These are phyloP conservation scores for Drosophila multiciliata DNA, from an alignment of 2,888 invertebrate genomes.

Conservation along the genomic window DNA sequence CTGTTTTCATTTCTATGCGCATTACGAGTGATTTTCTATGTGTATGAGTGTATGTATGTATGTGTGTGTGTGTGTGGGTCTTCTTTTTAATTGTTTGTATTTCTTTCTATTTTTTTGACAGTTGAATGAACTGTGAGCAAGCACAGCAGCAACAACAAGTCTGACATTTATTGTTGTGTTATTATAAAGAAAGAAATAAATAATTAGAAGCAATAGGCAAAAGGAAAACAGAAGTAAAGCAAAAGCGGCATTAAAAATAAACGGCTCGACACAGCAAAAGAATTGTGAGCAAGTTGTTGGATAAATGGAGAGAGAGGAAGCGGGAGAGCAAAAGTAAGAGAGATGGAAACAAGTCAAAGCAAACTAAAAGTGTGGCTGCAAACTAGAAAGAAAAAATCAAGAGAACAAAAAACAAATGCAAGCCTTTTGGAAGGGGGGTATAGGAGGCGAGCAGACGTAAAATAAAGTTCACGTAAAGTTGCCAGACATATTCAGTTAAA, in stretches of 20 bases:
- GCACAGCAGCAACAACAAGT: slow-evolving; percentile 15
- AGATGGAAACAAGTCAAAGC: slow-evolving; percentile 11
- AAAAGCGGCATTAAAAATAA: slow-evolving; percentile 38
- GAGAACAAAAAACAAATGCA: slow-evolving; percentile 39
- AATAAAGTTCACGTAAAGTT: slow-evolving; percentile 54
- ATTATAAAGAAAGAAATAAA: slow-evolving; percentile 38
- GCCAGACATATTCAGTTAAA: slow-evolving; percentile 23
- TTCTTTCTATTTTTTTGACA: slow-evolving; percentile 72
- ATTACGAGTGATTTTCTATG: slow-evolving; percentile 34
- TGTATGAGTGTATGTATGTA: slow-evolving; percentile 21
- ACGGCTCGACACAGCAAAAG: slow-evolving; percentile 14
- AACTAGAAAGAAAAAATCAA: slow-evolving; percentile 39
- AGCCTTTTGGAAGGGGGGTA: slow-evolving; percentile 18
- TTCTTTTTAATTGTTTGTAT: slow-evolving; percentile 36
- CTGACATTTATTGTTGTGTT: slow-evolving; percentile 35
- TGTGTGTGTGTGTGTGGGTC: not conserved
- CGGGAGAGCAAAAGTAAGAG: slow-evolving; percentile 8
- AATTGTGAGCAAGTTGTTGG: slow-evolving; percentile 5
- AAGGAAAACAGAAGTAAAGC: slow-evolving; percentile 44
- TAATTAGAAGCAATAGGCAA: slow-evolving; percentile 52
- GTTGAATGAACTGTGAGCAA: slow-evolving; percentile 78
- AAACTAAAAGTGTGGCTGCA: slow-evolving; percentile 22
- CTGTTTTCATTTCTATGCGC: slow-evolving; percentile 46
- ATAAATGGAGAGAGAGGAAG: not conserved
- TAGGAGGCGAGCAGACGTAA: slow-evolving; percentile 32